Percentiles rank a stretch among this genome's conserved stretches.
Conservation (phyloP, 2,888 invertebrate species). For the Melikaiella ostensackeni region DNA sequence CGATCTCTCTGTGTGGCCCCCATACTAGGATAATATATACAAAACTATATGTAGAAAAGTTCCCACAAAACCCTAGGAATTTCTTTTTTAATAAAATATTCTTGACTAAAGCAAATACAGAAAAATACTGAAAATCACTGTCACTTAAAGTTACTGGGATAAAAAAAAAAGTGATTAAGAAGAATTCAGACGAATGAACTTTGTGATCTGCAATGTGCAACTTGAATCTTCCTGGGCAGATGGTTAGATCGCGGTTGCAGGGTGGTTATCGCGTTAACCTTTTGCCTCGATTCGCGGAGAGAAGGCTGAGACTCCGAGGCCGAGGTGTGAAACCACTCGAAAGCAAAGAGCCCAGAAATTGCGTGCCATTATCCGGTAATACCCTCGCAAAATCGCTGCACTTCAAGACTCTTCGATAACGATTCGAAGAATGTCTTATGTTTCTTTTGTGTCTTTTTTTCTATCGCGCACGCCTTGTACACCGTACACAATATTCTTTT, state of each 20-base stretch:
- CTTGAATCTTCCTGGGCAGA: slow-evolving; percentile 49
- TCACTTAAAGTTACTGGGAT: slow-evolving; percentile 22
- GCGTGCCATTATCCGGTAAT: slow-evolving; percentile 75
- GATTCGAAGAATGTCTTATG: slow-evolving; percentile 70
- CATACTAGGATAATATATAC: background rate
- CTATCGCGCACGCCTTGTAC: slow-evolving; percentile 11
- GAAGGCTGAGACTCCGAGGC: slow-evolving; percentile 46
- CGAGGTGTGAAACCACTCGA: slow-evolving; percentile 77
- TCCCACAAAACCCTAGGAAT: background rate
- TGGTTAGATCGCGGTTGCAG: slow-evolving; percentile 69
- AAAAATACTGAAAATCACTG: background rate
- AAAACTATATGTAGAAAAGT: background rate
- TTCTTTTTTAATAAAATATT: slow-evolving; percentile 10
- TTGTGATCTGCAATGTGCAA: background rate
- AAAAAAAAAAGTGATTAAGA: too few species aligned
- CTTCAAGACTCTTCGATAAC: slow-evolving; percentile 63
- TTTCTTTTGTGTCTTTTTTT: slow-evolving; percentile 51
- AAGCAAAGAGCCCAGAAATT: slow-evolving; percentile 77
- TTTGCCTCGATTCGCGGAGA: slow-evolving; percentile 67
- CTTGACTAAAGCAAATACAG: background rate
- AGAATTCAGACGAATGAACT: too few species aligned
- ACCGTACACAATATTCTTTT: slow-evolving; percentile 25
- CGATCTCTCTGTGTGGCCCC: background rate
- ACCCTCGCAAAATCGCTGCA: slow-evolving; percentile 63
- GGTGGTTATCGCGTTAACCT: slow-evolving; percentile 77